Conservation (phyloP, 23 tunicate species). For the Trididemnum nubilum region DNA sequence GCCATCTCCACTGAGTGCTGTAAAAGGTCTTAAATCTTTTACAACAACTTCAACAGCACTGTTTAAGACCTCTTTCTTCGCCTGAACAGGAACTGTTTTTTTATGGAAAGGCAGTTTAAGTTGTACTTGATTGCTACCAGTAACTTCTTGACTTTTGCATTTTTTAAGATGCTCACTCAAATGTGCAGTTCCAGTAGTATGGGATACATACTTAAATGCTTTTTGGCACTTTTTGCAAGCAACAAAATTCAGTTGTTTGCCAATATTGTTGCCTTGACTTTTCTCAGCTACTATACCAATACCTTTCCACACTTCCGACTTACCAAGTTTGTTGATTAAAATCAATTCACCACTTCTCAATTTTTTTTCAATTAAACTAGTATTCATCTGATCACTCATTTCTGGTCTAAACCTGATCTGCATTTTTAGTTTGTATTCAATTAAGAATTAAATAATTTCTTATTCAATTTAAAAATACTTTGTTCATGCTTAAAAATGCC, state of each 20-base stretch:
- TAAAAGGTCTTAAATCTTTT: slow-evolving; percentile 15
- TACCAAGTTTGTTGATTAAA: neutral
- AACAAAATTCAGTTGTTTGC: neutral
- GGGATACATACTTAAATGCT: neutral
- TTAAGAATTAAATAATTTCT: too few species aligned
- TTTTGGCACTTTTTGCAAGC: neutral
- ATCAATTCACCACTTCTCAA: neutral
- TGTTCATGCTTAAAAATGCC: too few species aligned
- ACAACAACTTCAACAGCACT: neutral
- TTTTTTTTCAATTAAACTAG: neutral
- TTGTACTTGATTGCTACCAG: neutral
- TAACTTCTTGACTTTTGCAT: neutral
- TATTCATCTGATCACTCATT: too few species aligned
- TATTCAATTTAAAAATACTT: too few species aligned
- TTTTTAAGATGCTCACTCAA: neutral
- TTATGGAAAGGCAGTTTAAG: neutral
- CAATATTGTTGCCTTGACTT: neutral
- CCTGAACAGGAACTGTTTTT: neutral
- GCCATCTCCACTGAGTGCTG: neutral
- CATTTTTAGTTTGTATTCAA: too few species aligned
- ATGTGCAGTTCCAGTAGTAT: neutral
- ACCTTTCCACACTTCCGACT: neutral
- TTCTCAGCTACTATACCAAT: neutral
- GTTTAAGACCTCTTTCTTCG: slow-evolving; percentile 2
- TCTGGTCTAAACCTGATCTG: too few species aligned